Percentiles rank a stretch among this genome's conserved stretches.
Conservation (phyloP, 2,113 vertebrate species). For the Riparia riparia region DNA sequence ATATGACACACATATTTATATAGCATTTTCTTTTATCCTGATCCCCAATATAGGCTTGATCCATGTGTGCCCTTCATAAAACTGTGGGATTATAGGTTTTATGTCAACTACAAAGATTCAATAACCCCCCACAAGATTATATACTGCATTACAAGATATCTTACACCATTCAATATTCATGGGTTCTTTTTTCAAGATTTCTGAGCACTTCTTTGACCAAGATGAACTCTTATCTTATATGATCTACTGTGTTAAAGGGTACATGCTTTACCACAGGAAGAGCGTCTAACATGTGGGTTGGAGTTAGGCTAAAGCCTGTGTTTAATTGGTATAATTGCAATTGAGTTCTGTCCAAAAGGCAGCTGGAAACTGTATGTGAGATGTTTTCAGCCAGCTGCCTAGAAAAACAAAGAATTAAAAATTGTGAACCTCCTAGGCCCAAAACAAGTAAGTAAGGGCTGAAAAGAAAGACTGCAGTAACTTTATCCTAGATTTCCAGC, state of each 20-base stretch:
- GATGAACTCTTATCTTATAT: background rate
- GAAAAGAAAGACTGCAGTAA: background rate
- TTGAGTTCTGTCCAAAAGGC: background rate
- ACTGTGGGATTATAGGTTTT: background rate
- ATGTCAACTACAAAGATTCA: background rate
- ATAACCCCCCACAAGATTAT: background rate
- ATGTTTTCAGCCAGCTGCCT: background rate
- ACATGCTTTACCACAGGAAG: background rate
- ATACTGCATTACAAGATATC: background rate
- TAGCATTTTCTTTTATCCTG: background rate
- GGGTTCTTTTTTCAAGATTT: background rate
- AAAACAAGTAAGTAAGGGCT: background rate
- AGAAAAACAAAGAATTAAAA: background rate
- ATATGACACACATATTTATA: background rate
- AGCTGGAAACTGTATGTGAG: background rate
- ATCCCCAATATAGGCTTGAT: background rate
- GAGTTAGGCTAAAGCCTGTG: background rate
- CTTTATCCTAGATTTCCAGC: background rate
- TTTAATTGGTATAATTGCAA: background rate
- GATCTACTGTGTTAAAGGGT: background rate
- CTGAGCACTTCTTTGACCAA: background rate
- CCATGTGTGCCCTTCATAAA: background rate
- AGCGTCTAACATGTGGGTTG: fast-evolving
- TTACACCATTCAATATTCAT: background rate
- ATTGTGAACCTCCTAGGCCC: background rate